Percentiles rank a stretch among this genome's conserved stretches.
These are phyloP conservation scores for Anisognathus igniventris DNA, from an alignment of 2,797 vertebrate species.

Conservation along the genomic window DNA sequence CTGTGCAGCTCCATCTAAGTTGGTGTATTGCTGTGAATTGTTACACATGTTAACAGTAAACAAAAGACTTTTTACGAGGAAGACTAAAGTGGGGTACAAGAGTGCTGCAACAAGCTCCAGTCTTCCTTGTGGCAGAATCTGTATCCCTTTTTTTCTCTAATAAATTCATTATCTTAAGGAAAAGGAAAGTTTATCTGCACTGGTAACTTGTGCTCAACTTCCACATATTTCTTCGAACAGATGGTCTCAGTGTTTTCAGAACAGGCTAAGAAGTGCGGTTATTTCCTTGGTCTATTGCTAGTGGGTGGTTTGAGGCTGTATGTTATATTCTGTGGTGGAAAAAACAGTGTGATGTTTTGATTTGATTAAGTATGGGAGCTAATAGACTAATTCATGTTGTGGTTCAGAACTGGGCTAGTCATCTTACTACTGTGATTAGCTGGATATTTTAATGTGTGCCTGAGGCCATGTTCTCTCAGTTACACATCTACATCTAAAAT, in stretches of 20 bases:
- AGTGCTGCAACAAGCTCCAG: neutral
- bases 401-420: neutral
- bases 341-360: neutral
- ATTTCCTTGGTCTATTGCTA: neutral
- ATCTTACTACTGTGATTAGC: neutral
- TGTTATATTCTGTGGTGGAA: neutral
- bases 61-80: neutral
- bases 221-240: neutral
- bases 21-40: neutral
- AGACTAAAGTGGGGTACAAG: neutral
- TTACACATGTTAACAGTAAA: constrained; percentile 16
- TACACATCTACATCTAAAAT: neutral
- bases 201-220: neutral
- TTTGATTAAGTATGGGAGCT: constrained; percentile 54
- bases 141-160: neutral
- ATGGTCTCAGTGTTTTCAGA: neutral
- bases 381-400: constrained; percentile 10
- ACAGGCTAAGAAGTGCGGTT: neutral
- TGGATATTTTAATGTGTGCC: neutral
- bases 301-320: neutral
- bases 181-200: neutral
- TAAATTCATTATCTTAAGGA: neutral
- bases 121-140: neutral
- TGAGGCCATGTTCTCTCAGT: constrained; percentile 2
- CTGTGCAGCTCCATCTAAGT: neutral